phyloP scores from a whole-genome alignment of 2,797 vertebrate genomes.

The Macropodus opercularis region DNA sequence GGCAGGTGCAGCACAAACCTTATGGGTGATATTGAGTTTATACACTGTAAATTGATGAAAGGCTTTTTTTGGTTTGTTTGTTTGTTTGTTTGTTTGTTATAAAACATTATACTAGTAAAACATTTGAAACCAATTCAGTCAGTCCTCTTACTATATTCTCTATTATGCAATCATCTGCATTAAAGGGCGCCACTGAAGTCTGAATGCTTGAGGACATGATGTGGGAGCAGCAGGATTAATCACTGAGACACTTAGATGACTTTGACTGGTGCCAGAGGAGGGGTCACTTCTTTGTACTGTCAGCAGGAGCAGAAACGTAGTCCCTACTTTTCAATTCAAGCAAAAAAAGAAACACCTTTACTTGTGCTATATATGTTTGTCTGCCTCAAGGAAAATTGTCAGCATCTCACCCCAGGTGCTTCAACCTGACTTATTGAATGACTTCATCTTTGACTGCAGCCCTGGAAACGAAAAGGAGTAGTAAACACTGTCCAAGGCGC shows the following conservation, averaged over 20 bases:
- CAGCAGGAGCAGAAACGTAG: slow-evolving; percentile 15
- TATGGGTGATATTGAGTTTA: no score
- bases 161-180: background rate
- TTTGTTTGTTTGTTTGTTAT: no score
- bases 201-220: slow-evolving; percentile 29
- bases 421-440: slow-evolving; percentile 56
- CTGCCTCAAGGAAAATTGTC: slow-evolving; percentile 54
- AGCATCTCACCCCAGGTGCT: slow-evolving; percentile 52
- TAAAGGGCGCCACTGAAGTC: slow-evolving; percentile 33
- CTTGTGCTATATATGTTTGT: slow-evolving; percentile 47
- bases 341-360: slow-evolving; percentile 44
- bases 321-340: slow-evolving; percentile 42
- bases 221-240: slow-evolving; percentile 39
- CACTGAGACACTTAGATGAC: slow-evolving; percentile 29
- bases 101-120: no score
- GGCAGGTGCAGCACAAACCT: no score
- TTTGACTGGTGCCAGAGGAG: slow-evolving; percentile 25
- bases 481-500: slow-evolving; percentile 64
- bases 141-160: slow-evolving; percentile 5
- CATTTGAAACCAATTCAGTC: no score
- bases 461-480: slow-evolving; percentile 47
- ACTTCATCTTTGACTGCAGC: slow-evolving; percentile 55
- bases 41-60: no score
- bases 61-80: no score
- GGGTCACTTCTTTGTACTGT: slow-evolving; percentile 22